Evolutionary conservation across 2,113 vertebrate genomes (phyloP).

Genomic region (Hippopotamus amphibius): DNA sequence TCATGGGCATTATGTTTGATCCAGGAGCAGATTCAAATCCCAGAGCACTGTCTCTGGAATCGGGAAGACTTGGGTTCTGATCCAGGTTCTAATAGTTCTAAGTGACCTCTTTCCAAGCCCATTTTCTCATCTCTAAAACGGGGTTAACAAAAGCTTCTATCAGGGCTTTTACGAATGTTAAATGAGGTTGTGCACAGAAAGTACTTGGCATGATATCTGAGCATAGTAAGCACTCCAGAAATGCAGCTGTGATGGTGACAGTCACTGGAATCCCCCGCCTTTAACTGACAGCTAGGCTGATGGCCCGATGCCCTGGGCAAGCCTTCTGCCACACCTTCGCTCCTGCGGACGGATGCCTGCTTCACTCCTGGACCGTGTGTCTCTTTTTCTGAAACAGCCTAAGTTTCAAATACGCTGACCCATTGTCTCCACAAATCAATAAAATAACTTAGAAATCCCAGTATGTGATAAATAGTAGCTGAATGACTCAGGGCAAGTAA

Average conservation of each 20-base stretch:
- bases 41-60: not conserved
- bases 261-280: not conserved
- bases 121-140: not conserved
- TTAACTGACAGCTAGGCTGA: not conserved
- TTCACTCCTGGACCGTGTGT: not conserved
- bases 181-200: not conserved
- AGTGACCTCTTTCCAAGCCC: not conserved
- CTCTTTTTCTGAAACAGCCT: constrained; percentile 27
- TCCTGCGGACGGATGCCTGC: not conserved
- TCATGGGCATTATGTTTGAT: not conserved
- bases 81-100: not conserved
- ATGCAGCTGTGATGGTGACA: too few relatives aligned
- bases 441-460: constrained; percentile 14
- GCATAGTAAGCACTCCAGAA: not conserved
- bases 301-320: not conserved
- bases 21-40: not conserved
- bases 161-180: not conserved
- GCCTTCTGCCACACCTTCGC: not conserved
- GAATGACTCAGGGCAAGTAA: not conserved
- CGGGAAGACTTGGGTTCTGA: not conserved
- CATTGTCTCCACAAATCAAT: not conserved
- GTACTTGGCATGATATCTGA: not conserved
- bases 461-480: not conserved
- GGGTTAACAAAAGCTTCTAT: not conserved
- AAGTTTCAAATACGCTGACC: constrained; percentile 14